A percentile compares a stretch with the other conserved stretches of the same genome.
phyloP scores from a whole-genome alignment of 2,113 vertebrate species.

The Syngnathus floridae region DNA sequence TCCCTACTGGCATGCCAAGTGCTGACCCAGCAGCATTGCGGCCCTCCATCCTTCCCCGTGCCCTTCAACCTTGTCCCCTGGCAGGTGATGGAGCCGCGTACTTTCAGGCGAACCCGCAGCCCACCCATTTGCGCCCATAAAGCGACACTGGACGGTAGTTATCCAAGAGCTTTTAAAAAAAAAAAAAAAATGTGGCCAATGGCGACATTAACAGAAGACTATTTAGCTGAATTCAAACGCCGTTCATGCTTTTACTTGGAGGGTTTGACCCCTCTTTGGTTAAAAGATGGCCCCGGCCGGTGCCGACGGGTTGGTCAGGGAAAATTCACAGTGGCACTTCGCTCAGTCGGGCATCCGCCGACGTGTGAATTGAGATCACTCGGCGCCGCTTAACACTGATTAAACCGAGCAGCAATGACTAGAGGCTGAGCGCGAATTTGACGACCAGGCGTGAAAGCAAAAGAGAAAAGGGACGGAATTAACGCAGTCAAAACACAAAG shows the following conservation, averaged over 20 bases:
- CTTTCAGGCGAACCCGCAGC: constrained; percentile 22
- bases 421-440: constrained; percentile 24
- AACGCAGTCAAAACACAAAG: not conserved
- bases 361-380: constrained; percentile 64
- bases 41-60: constrained; percentile 35
- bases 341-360: constrained; percentile 54
- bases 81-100: constrained; percentile 39
- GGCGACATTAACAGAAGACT: constrained; percentile 50
- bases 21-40: constrained; percentile 58
- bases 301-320: constrained; percentile 50
- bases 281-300: constrained; percentile 58
- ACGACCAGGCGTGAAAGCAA: not conserved
- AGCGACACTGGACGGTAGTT: constrained; percentile 26
- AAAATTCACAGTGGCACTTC: constrained; percentile 64
- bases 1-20: constrained; percentile 48
- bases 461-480: not conserved
- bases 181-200: constrained; percentile 15
- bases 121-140: constrained; percentile 49
- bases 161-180: constrained; percentile 35
- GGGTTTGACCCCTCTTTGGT: constrained; percentile 64
- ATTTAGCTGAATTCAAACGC: constrained; percentile 55
- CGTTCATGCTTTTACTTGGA: constrained; percentile 42
- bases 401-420: constrained; percentile 54
- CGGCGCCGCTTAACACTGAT: constrained; percentile 63
- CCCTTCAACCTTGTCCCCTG: constrained; percentile 51